phyloP scores from a whole-genome alignment of 2,113 vertebrate species.

The Melanerpes aurifrons region DNA sequence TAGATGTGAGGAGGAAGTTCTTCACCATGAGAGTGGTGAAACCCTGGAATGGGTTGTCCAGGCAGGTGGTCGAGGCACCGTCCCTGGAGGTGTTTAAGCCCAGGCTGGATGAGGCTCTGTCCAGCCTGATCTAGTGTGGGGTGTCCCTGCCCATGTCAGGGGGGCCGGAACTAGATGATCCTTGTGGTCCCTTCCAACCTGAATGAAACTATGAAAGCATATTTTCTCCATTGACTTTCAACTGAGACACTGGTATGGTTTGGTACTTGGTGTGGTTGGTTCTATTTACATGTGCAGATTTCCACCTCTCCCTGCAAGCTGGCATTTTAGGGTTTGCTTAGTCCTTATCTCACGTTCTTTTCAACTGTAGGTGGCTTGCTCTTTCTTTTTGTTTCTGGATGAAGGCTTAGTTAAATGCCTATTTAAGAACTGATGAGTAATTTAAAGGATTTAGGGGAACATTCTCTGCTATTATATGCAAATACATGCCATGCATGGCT shows the following conservation, averaged over 20 bases:
- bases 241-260: neutral
- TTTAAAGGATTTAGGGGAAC: constrained; percentile 82
- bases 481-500: constrained; percentile 76
- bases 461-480: constrained; percentile 82
- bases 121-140: no score
- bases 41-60: no score
- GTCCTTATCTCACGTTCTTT: neutral
- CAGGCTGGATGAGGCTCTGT: no score
- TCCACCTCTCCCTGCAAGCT: constrained; percentile 4
- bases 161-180: no score
- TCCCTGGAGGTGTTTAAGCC: no score
- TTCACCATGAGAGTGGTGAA: no score
- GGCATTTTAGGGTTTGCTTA: constrained; percentile 50
- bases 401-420: constrained; percentile 80
- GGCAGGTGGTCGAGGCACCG: no score
- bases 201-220: no score
- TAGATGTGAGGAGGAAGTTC: no score
- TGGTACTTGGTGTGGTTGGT: neutral
- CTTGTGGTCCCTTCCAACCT: no score
- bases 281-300: neutral
- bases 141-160: no score
- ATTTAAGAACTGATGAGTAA: constrained; percentile 83
- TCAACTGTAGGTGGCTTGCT: constrained; percentile 38
- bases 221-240: neutral
- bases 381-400: constrained; percentile 62